Percentiles rank a stretch among this genome's conserved stretches.
Evolutionary conservation across 2,113 vertebrate genomes (phyloP).

Genomic region (Deroptyus accipitrinus): DNA sequence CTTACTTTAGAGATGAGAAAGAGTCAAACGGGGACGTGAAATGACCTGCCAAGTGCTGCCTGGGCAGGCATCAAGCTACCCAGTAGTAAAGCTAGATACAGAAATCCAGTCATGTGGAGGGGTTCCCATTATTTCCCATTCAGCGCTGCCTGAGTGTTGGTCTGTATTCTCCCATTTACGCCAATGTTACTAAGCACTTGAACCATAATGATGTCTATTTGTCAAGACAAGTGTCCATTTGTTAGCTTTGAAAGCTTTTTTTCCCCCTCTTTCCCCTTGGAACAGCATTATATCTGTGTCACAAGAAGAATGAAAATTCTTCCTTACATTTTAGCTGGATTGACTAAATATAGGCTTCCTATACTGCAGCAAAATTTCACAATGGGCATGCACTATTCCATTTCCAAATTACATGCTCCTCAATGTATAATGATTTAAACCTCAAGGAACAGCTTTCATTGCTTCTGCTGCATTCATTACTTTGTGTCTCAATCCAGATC

Average conservation of each 20-base stretch:
- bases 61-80: not conserved
- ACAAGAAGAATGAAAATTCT: not conserved
- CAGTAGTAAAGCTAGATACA: not conserved
- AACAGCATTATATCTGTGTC: not conserved
- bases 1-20: not conserved
- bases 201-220: not conserved
- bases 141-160: fast-evolving
- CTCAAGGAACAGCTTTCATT: not conserved
- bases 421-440: not conserved
- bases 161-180: not conserved
- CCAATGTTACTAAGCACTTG: not conserved
- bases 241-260: not conserved
- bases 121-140: not conserved
- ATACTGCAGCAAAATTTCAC: not conserved
- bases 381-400: not conserved
- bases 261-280: not conserved
- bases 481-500: not conserved
- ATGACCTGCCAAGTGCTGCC: not conserved
- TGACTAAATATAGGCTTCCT: not conserved
- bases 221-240: not conserved
- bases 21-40: not conserved
- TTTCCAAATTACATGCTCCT: not conserved
- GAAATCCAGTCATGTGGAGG: not conserved
- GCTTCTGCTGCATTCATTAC: not conserved
- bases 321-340: not conserved